Percentiles rank a stretch among this genome's conserved stretches.
These are phyloP conservation scores for Stegastes partitus DNA, from an alignment of 2,113 vertebrate species.

Conservation along the genomic window DNA sequence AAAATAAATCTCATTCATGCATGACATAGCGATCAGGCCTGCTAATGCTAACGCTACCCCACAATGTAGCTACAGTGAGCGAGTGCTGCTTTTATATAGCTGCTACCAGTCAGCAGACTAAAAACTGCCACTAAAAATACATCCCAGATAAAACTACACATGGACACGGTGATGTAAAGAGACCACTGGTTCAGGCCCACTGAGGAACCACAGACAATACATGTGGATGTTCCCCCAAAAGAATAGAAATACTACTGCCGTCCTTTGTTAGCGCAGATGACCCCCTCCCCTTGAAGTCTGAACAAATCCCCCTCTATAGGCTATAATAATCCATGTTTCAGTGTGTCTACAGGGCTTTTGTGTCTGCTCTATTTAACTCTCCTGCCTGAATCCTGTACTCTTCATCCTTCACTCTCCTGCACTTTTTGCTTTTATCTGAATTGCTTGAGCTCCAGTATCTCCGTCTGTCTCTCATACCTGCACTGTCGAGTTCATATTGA, in stretches of 20 bases:
- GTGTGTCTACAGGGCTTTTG: constrained; percentile 45
- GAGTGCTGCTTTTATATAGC: neutral
- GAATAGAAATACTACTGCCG: neutral
- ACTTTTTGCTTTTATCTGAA: constrained; percentile 5
- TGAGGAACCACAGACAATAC: neutral
- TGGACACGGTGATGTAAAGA: neutral
- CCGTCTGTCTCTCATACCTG: neutral
- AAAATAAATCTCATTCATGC: neutral
- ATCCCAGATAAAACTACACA: too few species aligned
- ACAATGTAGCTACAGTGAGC: too few species aligned
- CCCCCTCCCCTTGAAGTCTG: constrained; percentile 1
- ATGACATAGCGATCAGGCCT: too few species aligned
- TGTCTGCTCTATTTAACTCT: constrained; percentile 54
- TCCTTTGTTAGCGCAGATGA: constrained; percentile 8
- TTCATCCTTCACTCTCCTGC: constrained; percentile 5
- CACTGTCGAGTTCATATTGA: neutral
- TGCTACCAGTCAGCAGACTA: neutral
- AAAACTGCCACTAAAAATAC: neutral
- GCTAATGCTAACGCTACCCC: too few species aligned
- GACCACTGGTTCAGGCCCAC: neutral
- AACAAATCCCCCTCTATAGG: constrained; percentile 31
- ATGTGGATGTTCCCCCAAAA: neutral
- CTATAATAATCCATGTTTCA: constrained; percentile 40
- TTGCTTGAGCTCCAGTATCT: neutral
- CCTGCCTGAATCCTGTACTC: constrained; percentile 6